Evolutionary conservation across 2,113 vertebrate genomes (phyloP).

Genomic region (Alethe diademata): DNA sequence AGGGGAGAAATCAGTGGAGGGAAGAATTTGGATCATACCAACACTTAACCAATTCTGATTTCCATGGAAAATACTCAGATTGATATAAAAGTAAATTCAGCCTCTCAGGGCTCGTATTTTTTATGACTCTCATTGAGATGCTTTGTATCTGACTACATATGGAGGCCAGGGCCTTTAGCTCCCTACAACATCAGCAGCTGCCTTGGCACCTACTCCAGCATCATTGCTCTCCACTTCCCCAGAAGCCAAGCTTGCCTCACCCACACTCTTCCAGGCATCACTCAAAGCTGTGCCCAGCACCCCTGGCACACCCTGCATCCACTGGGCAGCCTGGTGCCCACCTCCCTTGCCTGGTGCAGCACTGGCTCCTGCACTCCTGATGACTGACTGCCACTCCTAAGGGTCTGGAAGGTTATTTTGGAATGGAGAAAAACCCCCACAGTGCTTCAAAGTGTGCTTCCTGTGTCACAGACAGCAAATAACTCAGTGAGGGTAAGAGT

Average conservation of each 20-base stretch:
- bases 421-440: not conserved
- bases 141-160: not conserved
- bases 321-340: no score
- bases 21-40: not conserved
- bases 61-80: not conserved
- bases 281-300: not conserved
- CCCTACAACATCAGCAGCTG: not conserved
- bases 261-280: not conserved
- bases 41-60: not conserved
- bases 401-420: not conserved
- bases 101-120: not conserved
- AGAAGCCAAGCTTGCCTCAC: not conserved
- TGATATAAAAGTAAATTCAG: not conserved
- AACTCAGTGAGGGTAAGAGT: not conserved
- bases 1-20: not conserved
- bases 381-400: not conserved
- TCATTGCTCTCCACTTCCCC: not conserved
- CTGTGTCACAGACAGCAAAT: not conserved
- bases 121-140: not conserved
- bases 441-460: not conserved
- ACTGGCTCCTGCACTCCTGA: rapidly evolving
- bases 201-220: not conserved
- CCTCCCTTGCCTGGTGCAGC: rapidly evolving
- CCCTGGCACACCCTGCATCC: no score
- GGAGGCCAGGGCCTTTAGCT: not conserved